Base-by-base conservation (phyloP, 2,888 invertebrate genomes). In the Hecatera dysodea region DNA sequence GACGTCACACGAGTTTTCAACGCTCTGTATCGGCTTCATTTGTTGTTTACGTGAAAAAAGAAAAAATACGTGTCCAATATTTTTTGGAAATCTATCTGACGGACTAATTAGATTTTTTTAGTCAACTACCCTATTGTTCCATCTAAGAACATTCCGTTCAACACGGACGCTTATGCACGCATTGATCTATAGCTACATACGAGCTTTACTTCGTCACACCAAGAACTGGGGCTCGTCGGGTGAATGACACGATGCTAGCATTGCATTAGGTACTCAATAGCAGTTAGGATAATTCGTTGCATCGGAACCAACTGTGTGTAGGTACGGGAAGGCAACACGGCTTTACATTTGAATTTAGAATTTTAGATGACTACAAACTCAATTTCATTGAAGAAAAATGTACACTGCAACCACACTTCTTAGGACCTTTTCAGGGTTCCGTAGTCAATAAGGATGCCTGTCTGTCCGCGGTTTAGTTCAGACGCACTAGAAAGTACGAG, bases 201-300 rank as follows among this genome's bases (percentile, higher is more conserved):
- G 15, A 55, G 11, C 24, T 33, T 48, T 56, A 22, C 19, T 66
- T 33, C 17, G 27, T 42, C 55, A 15, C 15, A 46, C 9, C 17
- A 24, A 17, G 27, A 33, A 22, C 42, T 27, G 42, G 19, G 33
- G 33, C n/a, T 75, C 46, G 15, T 8, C 5, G 42, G 42, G 66
- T 33, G 48, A 33, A 64, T 64, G 74, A 74, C 71, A 53, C n/a
- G 36, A 24, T 19, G n/a, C 63, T 39, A 11, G 22, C 53, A 29
- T 44, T 52, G 9, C 22, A 24, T 36, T 72, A 52, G 27, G 33
- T 44, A 55, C 29, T 63, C 24, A 46, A 24, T 50, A 50, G 48
- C 73, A 70, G 9, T 70, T 62, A 61, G 17, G 50, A 70, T 50
- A 33, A 73, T 73, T 62, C 15, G 36, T 74, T 63, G 9, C 44